phyloP scores from a whole-genome alignment of 2,113 vertebrate genomes.

The Lucifuga dentata region DNA sequence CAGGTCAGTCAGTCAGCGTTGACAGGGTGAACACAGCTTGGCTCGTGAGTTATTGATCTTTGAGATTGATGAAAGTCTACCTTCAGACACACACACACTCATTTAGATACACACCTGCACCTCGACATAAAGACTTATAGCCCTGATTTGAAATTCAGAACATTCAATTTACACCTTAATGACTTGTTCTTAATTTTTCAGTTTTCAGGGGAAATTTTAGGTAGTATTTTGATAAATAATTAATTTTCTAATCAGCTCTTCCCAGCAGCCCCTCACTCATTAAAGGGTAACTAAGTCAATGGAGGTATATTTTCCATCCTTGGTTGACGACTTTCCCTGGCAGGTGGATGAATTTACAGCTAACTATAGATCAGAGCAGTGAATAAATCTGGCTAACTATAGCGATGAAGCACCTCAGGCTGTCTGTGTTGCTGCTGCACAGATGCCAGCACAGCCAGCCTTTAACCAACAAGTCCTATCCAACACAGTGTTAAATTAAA shows the following conservation, averaged over 20 bases:
- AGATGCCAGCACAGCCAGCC: neutral
- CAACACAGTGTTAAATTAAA: no score
- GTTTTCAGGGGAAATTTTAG: conserved; percentile 73
- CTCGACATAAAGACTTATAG: conserved; percentile 14
- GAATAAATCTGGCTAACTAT: conserved; percentile 71
- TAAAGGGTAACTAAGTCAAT: conserved; percentile 65
- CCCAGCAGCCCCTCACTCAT: conserved; percentile 61
- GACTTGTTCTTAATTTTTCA: conserved; percentile 67
- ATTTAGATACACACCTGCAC: neutral
- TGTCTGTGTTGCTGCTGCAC: conserved; percentile 23
- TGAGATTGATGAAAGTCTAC: conserved; percentile 18
- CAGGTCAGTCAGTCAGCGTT: conserved; percentile 5
- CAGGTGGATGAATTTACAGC: conserved; percentile 74
- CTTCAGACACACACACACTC: no score
- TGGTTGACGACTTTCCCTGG: conserved; percentile 60
- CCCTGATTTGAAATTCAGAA: conserved; percentile 49
- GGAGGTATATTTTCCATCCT: conserved; percentile 63
- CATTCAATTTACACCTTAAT: conserved; percentile 68
- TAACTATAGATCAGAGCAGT: conserved; percentile 78
- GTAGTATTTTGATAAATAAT: conserved; percentile 81
- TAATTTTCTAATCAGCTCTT: conserved; percentile 77
- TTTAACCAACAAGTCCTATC: no score
- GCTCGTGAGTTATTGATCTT: conserved; percentile 12
- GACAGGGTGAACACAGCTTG: conserved; percentile 16
- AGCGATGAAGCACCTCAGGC: conserved; percentile 59